Evolutionary conservation across 2,888 invertebrate species (phyloP).

Genomic region (Cosmorhoe ocellata): DNA sequence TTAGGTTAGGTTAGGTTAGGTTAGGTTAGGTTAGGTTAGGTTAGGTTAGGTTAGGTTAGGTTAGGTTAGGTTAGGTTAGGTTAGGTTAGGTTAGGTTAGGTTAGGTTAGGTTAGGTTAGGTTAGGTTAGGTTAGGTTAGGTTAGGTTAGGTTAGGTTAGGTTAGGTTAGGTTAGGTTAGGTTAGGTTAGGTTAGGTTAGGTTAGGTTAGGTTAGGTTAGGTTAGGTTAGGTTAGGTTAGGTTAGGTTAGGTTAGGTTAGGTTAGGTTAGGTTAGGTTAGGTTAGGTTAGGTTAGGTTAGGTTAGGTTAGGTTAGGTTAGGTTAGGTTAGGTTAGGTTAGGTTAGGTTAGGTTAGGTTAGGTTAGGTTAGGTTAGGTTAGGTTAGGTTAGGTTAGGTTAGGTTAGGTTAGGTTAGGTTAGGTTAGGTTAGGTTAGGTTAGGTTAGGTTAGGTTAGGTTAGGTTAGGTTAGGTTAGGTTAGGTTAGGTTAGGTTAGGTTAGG

Average conservation of each 20-base stretch:
- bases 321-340: constrained; percentile 23
- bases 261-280: constrained; percentile 27
- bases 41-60: constrained; percentile 30
- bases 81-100: constrained; percentile 24
- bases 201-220: constrained; percentile 29
- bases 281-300: constrained; percentile 26
- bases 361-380: constrained; percentile 28
- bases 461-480: constrained; percentile 30
- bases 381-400: constrained; percentile 29
- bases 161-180: constrained; percentile 28
- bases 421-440: constrained; percentile 22
- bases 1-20: constrained; percentile 31
- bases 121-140: constrained; percentile 20
- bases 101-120: constrained; percentile 28
- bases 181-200: constrained; percentile 31
- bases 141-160: constrained; percentile 21
- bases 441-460: constrained; percentile 30
- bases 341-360: constrained; percentile 27
- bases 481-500: constrained; percentile 28
- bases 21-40: constrained; percentile 29
- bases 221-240: constrained; percentile 30
- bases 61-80: constrained; percentile 26
- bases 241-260: constrained; percentile 24
- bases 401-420: constrained; percentile 29
- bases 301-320: constrained; percentile 23